Evolutionary conservation across 2,797 vertebrate species (phyloP).

Genomic region (Lepus townsendii): DNA sequence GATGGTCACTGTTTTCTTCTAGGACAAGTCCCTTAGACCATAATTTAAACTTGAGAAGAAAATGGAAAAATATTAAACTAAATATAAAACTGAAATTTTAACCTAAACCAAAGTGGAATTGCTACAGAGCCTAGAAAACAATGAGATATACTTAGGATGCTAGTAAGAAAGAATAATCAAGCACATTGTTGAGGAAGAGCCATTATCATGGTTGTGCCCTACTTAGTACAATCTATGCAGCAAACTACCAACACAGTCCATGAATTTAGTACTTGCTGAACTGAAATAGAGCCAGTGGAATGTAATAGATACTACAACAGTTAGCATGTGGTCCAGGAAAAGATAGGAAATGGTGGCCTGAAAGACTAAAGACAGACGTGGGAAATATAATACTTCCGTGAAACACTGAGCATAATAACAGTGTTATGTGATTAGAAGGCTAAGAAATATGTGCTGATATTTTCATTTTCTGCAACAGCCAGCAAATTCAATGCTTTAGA

Average conservation of each 20-base stretch:
- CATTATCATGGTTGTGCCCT: neutral
- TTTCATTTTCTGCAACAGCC: neutral
- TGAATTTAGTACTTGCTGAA: neutral
- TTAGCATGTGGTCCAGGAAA: neutral
- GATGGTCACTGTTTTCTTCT: neutral
- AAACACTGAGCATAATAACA: neutral
- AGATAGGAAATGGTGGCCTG: neutral
- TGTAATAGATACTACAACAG: neutral
- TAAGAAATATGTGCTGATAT: neutral
- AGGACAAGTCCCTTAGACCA: neutral
- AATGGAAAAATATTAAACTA: neutral
- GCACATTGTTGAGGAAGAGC: neutral
- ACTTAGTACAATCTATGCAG: neutral
- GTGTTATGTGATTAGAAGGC: neutral
- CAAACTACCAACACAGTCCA: neutral
- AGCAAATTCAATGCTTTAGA: neutral
- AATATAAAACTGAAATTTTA: slow-evolving; percentile 18
- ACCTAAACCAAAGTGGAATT: neutral
- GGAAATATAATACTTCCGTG: too few species aligned
- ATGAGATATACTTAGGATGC: neutral
- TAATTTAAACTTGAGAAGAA: neutral
- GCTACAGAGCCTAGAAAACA: neutral
- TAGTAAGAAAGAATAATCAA: neutral
- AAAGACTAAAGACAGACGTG: neutral
- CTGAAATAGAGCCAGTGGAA: neutral